These are phyloP conservation scores for Acrobasis suavella DNA, from an alignment of 2,888 invertebrate genomes.

Conservation along the genomic window DNA sequence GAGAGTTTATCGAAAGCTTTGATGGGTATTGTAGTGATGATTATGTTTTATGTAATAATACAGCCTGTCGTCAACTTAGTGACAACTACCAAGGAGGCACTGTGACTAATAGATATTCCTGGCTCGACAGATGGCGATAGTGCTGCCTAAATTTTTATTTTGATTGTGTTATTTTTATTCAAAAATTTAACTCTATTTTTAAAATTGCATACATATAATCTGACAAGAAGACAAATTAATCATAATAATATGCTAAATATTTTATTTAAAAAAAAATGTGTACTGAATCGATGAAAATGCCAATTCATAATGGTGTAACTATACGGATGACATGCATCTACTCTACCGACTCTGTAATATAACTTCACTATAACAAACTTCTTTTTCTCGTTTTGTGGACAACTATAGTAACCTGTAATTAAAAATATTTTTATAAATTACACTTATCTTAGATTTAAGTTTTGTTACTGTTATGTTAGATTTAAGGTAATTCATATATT, in stretches of 20 bases:
- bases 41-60: constrained; percentile 57
- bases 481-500: constrained; percentile 16
- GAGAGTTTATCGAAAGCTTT: constrained; percentile 60
- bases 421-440: background rate
- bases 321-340: too few relatives aligned
- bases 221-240: too few relatives aligned
- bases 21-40: constrained; percentile 60
- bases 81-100: constrained; percentile 53
- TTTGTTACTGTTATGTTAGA: background rate
- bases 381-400: background rate
- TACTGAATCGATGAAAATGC: too few relatives aligned
- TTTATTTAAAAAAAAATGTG: too few relatives aligned
- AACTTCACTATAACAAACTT: too few relatives aligned
- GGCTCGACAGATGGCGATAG: constrained; percentile 60
- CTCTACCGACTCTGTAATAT: too few relatives aligned
- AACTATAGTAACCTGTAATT: background rate
- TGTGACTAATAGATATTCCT: constrained; percentile 59
- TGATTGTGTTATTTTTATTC: too few relatives aligned
- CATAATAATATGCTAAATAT: too few relatives aligned
- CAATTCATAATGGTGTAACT: too few relatives aligned
- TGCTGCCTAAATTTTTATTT: constrained; percentile 41
- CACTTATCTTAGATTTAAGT: background rate
- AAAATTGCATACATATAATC: too few relatives aligned
- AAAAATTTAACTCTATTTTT: too few relatives aligned
- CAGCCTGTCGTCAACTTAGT: constrained; percentile 68